These are phyloP conservation scores for Okamejei kenojei DNA, from an alignment of 2,797 vertebrate species.

Conservation along the genomic window DNA sequence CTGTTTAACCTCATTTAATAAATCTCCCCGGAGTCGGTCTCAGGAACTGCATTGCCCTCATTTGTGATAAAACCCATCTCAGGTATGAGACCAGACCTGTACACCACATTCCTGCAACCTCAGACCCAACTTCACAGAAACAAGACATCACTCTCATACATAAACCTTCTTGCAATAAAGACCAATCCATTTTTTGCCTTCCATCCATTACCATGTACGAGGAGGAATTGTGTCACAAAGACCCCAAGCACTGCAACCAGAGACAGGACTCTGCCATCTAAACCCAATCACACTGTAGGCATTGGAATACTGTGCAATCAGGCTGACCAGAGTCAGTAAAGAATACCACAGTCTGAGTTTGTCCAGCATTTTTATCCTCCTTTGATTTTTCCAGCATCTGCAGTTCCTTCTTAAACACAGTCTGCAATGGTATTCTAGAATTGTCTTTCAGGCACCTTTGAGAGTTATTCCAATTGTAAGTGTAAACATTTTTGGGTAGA, in stretches of 20 bases:
- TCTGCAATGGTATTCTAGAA: not conserved
- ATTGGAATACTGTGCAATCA: not conserved
- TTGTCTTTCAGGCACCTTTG: not conserved
- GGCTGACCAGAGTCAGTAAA: not conserved
- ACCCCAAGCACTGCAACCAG: not conserved
- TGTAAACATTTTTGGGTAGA: conserved; percentile 3
- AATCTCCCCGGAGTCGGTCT: too few species aligned
- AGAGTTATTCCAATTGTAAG: not conserved
- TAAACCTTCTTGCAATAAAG: too few species aligned
- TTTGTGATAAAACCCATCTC: too few species aligned
- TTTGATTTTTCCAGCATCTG: too few species aligned
- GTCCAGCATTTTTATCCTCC: too few species aligned
- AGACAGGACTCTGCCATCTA: not conserved
- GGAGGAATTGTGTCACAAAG: not conserved
- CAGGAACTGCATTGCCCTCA: too few species aligned
- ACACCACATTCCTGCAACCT: too few species aligned
- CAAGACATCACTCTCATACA: too few species aligned
- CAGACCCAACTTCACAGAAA: too few species aligned
- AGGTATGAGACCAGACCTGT: too few species aligned
- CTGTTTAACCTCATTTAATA: not conserved
- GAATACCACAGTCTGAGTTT: not conserved
- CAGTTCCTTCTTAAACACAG: too few species aligned
- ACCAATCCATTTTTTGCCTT: not conserved
- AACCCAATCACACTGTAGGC: not conserved
- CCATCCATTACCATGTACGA: not conserved